These are phyloP conservation scores for Parazoanthus atlanticus DNA, from an alignment of 92 coral and sea anemone genomes.

Conservation along the genomic window DNA sequence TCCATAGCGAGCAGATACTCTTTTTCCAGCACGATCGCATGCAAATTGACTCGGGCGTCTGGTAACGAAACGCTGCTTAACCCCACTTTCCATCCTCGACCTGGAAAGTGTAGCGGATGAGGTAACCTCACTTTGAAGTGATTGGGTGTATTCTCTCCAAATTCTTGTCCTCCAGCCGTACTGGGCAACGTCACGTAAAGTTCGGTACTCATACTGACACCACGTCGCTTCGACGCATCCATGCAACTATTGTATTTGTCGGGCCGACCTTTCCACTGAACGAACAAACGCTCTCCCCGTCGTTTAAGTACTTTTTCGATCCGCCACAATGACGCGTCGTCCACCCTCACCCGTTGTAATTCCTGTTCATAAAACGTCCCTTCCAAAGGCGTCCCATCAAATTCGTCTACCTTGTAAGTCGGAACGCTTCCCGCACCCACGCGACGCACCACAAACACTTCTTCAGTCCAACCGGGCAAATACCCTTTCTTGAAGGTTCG, in stretches of 20 bases:
- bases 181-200: not conserved
- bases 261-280: slow-evolving; percentile 44
- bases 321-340: not conserved
- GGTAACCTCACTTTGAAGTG: slow-evolving; percentile 6
- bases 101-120: not conserved
- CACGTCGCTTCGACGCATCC: slow-evolving; percentile 27
- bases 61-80: too few species aligned
- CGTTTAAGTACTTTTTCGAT: not conserved
- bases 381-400: not conserved
- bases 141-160: not conserved
- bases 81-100: not conserved
- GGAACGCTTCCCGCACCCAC: not conserved
- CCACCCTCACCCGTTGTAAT: too few species aligned
- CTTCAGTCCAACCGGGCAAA: not conserved
- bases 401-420: slow-evolving; percentile 26
- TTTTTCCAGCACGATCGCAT: not conserved
- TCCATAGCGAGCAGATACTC: too few species aligned
- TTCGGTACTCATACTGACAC: not conserved
- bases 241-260: slow-evolving; percentile 34
- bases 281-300: slow-evolving; percentile 8
- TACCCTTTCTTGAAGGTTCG: not conserved
- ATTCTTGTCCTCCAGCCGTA: not conserved
- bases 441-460: slow-evolving; percentile 38
- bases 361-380: slow-evolving; percentile 8
- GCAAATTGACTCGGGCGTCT: too few species aligned